Conservation (phyloP, 1,140 invertebrate species). For the Antheraea mylitta region DNA sequence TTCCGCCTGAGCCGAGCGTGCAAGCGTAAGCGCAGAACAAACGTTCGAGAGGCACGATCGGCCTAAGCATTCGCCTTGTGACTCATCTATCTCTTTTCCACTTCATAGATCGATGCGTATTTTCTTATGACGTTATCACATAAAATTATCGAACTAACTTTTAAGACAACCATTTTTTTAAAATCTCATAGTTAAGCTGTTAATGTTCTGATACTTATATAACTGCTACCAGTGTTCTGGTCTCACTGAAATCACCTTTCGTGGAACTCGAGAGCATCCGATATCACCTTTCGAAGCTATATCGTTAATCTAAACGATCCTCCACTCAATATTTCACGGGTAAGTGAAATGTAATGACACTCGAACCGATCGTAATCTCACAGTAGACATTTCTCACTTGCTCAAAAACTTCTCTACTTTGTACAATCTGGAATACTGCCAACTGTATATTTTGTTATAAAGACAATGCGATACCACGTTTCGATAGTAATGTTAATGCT, state of each 20-base stretch:
- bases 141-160: no score
- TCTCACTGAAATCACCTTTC: not conserved
- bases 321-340: constrained; percentile 4
- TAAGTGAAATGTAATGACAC: constrained; percentile 13
- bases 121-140: no score
- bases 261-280: not conserved
- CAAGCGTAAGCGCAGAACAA: no score
- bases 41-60: no score
- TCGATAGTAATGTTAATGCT: not conserved
- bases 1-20: no score
- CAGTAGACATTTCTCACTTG: not conserved
- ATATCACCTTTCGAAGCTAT: constrained; percentile 8
- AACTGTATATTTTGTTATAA: not conserved
- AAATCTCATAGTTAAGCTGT: no score
- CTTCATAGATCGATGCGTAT: no score
- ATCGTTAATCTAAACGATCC: constrained; percentile 6
- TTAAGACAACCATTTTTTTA: no score
- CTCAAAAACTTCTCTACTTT: not conserved
- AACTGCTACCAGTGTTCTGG: not conserved
- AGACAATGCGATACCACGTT: not conserved
- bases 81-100: no score
- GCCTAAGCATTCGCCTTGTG: no score
- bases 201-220: not conserved
- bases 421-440: not conserved
- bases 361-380: constrained; percentile 9